Conservation (phyloP, 2,888 invertebrate genomes). For the Ptilodon capucinus region DNA sequence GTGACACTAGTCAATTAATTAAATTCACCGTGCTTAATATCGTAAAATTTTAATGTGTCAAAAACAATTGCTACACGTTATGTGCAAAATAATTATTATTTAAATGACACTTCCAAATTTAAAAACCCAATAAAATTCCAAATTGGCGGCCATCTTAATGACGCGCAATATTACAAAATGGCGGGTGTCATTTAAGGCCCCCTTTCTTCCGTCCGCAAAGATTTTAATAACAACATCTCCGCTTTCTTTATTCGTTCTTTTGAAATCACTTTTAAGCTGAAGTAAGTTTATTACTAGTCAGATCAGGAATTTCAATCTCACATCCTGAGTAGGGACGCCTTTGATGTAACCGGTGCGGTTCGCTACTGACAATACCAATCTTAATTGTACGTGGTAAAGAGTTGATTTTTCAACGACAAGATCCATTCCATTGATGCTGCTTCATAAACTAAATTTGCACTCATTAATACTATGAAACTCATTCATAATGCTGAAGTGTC, state of each 20-base stretch:
- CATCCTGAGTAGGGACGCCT: constrained; percentile 71
- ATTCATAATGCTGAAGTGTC: constrained; percentile 28
- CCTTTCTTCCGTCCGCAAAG: constrained; percentile 64
- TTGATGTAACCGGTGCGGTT: constrained; percentile 64
- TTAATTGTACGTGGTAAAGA: constrained; percentile 28
- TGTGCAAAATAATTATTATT: constrained; percentile 38
- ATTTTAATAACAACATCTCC: constrained; percentile 72
- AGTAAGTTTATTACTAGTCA: constrained; percentile 79
- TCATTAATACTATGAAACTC: constrained; percentile 38
- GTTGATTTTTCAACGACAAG: constrained; percentile 34
- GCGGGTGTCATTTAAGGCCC: constrained; percentile 57
- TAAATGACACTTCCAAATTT: constrained; percentile 46
- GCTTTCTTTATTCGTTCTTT: constrained; percentile 74
- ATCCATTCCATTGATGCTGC: constrained; percentile 34
- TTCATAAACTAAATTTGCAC: constrained; percentile 35
- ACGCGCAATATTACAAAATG: constrained; percentile 41
- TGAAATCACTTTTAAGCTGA: constrained; percentile 69
- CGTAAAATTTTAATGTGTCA: constrained; percentile 15
- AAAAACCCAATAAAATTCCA: constrained; percentile 61
- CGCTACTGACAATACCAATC: constrained; percentile 30
- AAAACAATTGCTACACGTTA: constrained; percentile 36
- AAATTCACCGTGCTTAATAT: constrained; percentile 9
- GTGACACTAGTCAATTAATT: too few relatives aligned
- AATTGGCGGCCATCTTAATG: constrained; percentile 61
- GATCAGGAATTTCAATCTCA: constrained; percentile 80